phyloP scores from a whole-genome alignment of 2,888 invertebrate genomes.

The Candidula unifasciata region DNA sequence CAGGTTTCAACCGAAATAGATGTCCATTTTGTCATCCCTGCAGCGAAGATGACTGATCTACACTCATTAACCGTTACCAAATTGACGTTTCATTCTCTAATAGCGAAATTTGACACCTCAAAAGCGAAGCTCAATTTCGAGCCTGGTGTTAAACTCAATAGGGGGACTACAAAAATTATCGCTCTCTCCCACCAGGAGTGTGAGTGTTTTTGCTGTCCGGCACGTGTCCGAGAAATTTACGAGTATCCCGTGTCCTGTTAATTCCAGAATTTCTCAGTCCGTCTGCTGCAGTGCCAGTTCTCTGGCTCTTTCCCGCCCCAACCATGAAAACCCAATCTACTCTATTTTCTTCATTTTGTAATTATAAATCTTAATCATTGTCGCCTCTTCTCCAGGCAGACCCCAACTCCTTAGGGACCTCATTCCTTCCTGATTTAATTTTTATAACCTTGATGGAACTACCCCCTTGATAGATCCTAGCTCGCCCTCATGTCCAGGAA shows the following conservation, averaged over 20 bases:
- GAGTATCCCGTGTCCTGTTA: not conserved
- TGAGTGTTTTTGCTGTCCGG: not conserved
- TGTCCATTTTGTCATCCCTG: too few relatives aligned
- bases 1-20: too few relatives aligned
- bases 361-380: slow-evolving; percentile 31
- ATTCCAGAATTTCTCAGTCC: not conserved
- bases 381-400: not conserved
- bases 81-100: not conserved
- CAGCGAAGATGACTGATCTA: too few relatives aligned
- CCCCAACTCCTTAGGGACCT: not conserved
- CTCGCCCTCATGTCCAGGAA: not conserved
- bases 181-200: not conserved
- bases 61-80: not conserved
- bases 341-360: not conserved
- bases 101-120: not conserved
- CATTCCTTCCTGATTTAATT: slow-evolving; percentile 10
- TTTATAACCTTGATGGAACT: slow-evolving; percentile 16
- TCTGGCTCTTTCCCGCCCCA: not conserved
- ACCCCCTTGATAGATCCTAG: not conserved
- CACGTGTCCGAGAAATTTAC: not conserved
- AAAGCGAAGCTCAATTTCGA: not conserved
- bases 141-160: not conserved
- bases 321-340: not conserved
- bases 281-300: not conserved
- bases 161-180: not conserved